These are phyloP conservation scores for Columba livia DNA, from an alignment of 2,113 vertebrate genomes.

Conservation along the genomic window DNA sequence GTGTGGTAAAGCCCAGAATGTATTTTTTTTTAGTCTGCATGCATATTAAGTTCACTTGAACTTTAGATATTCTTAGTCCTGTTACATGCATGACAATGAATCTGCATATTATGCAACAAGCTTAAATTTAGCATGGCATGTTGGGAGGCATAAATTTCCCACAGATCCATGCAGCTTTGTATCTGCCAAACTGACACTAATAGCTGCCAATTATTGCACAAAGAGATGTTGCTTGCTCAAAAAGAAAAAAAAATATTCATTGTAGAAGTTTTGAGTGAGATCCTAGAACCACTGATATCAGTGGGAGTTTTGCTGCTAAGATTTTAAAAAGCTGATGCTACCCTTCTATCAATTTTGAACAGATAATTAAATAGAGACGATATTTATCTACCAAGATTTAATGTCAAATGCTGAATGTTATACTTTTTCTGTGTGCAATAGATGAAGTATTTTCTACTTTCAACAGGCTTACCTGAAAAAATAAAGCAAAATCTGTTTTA, in stretches of 20 bases:
- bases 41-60: conserved; percentile 4
- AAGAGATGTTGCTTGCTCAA: neutral
- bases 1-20: neutral
- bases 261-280: neutral
- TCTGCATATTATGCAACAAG: conserved; percentile 51
- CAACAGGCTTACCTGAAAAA: conserved; percentile 56
- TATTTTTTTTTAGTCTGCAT: neutral
- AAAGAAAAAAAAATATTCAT: neutral
- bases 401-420: conserved; percentile 34
- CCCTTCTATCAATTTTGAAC: neutral
- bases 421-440: neutral
- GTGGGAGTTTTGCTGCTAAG: neutral
- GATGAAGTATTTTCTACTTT: conserved; percentile 34
- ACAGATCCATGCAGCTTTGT: neutral
- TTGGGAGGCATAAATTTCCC: conserved; percentile 41
- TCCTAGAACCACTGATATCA: neutral
- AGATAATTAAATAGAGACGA: conserved; percentile 21
- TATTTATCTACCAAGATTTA: conserved; percentile 47
- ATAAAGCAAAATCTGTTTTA: conserved; percentile 56
- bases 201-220: conserved; percentile 27
- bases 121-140: conserved; percentile 48
- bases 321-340: neutral
- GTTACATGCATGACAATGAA: conserved; percentile 27
- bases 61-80: conserved; percentile 29
- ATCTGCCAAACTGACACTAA: conserved; percentile 13